Conservation (phyloP, 2,113 vertebrate species). For the Ictalurus furcatus region DNA sequence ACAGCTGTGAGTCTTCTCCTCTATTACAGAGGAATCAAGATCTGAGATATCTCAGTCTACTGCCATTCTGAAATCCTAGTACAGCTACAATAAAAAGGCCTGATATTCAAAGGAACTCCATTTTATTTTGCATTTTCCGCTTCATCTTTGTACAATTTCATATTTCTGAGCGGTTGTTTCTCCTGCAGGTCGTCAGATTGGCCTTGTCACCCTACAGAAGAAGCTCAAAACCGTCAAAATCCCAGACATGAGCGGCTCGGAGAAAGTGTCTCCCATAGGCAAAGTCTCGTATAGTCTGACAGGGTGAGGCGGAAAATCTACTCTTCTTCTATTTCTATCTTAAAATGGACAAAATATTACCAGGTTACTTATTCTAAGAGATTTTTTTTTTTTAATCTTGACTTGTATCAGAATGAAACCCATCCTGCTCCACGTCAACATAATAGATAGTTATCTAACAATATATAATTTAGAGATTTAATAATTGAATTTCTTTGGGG, state of each 20-base stretch:
- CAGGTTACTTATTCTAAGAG: neutral
- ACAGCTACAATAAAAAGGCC: neutral
- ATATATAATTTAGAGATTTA: neutral
- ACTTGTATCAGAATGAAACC: neutral
- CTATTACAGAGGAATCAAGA: neutral
- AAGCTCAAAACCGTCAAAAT: slow-evolving; percentile 66
- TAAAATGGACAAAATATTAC: neutral
- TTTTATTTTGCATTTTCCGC: neutral
- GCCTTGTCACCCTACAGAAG: slow-evolving; percentile 62
- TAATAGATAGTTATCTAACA: neutral
- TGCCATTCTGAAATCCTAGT: neutral
- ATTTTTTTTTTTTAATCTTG: neutral
- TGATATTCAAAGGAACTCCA: neutral
- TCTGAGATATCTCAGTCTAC: neutral
- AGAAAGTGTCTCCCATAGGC: slow-evolving; percentile 64
- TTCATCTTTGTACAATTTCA: neutral
- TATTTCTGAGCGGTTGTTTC: slow-evolving; percentile 5
- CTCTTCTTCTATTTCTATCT: neutral
- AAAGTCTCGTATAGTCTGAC: slow-evolving; percentile 71
- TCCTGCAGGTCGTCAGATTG: slow-evolving; percentile 66
- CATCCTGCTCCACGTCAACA: no score
- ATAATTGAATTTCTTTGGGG: neutral
- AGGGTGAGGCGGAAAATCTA: slow-evolving; percentile 58
- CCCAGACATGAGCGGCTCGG: slow-evolving; percentile 68
- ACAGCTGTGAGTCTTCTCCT: neutral